These are phyloP conservation scores for Macrostomum lignano DNA, from an alignment of 1,140 invertebrate genomes.

Conservation along the genomic window DNA sequence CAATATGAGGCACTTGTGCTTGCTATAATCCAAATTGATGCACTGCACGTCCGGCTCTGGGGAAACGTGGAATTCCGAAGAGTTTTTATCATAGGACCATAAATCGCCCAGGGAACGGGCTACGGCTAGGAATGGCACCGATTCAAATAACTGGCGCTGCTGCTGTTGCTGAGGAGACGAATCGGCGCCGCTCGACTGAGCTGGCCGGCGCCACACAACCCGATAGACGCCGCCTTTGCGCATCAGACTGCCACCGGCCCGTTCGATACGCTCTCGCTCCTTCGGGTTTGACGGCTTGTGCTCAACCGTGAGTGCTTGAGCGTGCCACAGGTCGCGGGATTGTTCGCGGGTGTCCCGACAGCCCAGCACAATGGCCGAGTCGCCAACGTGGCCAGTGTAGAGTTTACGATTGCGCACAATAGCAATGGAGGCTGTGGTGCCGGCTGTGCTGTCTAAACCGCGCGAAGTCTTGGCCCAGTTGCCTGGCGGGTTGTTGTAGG, in stretches of 20 bases:
- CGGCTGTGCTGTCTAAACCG: constrained; percentile 71
- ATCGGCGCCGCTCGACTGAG: constrained; percentile 30
- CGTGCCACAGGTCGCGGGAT: neutral
- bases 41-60: constrained; percentile 78
- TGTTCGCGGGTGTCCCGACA: neutral
- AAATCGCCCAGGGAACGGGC: constrained; percentile 72
- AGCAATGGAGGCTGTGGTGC: constrained; percentile 71
- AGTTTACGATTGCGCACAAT: constrained; percentile 75
- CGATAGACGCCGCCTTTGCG: constrained; percentile 64
- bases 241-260: constrained; percentile 45
- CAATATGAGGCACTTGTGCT: constrained; percentile 57
- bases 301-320: constrained; percentile 30
- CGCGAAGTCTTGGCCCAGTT: constrained; percentile 74
- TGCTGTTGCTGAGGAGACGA: constrained; percentile 11
- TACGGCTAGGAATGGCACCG: constrained; percentile 80
- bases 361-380: constrained; percentile 69
- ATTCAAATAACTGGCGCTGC: too few relatives aligned
- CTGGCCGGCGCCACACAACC: constrained; percentile 77
- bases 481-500: too few relatives aligned
- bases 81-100: constrained; percentile 72
- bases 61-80: constrained; percentile 71
- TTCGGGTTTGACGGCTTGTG: constrained; percentile 71
- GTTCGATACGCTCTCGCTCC: constrained; percentile 54
- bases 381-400: constrained; percentile 84
- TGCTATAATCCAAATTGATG: constrained; percentile 45